Conservation (phyloP, 2,888 invertebrate genomes). For the Andrena minutula region DNA sequence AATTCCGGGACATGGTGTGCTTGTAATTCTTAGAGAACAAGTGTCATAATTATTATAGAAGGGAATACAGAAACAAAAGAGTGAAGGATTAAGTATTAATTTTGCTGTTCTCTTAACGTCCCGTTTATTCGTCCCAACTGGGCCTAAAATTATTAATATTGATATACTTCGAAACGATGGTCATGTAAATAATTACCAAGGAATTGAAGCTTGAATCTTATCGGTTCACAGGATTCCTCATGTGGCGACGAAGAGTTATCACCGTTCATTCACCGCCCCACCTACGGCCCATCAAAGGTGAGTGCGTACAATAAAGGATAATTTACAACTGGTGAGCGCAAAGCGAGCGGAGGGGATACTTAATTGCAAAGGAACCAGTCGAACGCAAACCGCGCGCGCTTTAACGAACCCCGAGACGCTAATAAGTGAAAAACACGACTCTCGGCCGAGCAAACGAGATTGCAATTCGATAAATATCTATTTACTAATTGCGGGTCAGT, state of each 20-base stretch:
- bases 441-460: neutral
- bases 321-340: slow-evolving; percentile 47
- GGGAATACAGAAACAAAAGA: no score
- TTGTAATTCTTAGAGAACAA: no score
- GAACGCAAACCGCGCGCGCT: slow-evolving; percentile 5
- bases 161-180: neutral
- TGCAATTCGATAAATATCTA: neutral
- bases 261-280: slow-evolving; percentile 68
- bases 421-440: slow-evolving; percentile 2
- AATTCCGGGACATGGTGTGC: no score
- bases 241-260: slow-evolving; percentile 78
- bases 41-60: no score
- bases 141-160: no score
- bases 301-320: slow-evolving; percentile 50
- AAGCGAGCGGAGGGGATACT: slow-evolving; percentile 12
- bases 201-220: slow-evolving; percentile 20
- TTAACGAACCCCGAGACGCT: slow-evolving; percentile 7
- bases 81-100: no score
- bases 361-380: slow-evolving; percentile 43
- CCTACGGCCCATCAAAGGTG: slow-evolving; percentile 53
- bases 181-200: neutral
- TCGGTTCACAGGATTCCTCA: slow-evolving; percentile 78
- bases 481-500: slow-evolving; percentile 5
- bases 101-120: no score
- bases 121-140: no score